Conservation (phyloP, 2,113 vertebrate species). For the Hemichromis elongatus region DNA sequence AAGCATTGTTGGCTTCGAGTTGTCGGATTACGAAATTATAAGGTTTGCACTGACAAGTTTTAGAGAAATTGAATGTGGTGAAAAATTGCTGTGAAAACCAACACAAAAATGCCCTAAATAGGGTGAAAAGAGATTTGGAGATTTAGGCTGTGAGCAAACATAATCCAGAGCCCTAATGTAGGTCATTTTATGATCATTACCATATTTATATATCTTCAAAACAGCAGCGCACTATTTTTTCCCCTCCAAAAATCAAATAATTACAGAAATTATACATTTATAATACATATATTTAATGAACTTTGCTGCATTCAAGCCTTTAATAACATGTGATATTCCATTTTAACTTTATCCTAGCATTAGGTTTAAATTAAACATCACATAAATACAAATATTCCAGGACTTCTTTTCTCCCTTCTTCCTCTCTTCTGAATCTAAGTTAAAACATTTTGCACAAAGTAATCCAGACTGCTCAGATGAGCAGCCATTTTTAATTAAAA, state of each 20-base stretch:
- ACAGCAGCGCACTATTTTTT: neutral
- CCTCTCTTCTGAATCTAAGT: slow-evolving; percentile 14
- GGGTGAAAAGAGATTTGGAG: slow-evolving; percentile 60
- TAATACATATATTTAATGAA: neutral
- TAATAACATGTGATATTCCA: neutral
- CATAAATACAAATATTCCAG: neutral
- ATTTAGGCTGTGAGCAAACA: slow-evolving; percentile 35
- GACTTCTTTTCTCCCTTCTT: neutral
- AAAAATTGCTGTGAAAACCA: slow-evolving; percentile 13
- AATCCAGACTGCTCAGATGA: slow-evolving; percentile 53
- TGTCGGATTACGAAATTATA: slow-evolving; percentile 23
- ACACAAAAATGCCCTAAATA: slow-evolving; percentile 47
- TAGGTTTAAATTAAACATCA: neutral
- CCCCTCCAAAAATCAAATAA: neutral
- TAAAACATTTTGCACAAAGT: slow-evolving; percentile 43
- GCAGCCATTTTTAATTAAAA: slow-evolving; percentile 70
- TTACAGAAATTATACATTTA: neutral
- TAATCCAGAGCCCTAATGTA: slow-evolving; percentile 54
- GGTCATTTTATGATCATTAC: slow-evolving; percentile 46
- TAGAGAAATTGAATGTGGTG: slow-evolving; percentile 25
- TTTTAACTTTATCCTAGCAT: neutral
- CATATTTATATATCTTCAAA: slow-evolving; percentile 20
- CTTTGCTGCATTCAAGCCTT: neutral
- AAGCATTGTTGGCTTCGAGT: neutral
- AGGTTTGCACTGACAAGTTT: slow-evolving; percentile 21